phyloP scores from a whole-genome alignment of 1,140 invertebrate species.

The Bathynomus jamesi region DNA sequence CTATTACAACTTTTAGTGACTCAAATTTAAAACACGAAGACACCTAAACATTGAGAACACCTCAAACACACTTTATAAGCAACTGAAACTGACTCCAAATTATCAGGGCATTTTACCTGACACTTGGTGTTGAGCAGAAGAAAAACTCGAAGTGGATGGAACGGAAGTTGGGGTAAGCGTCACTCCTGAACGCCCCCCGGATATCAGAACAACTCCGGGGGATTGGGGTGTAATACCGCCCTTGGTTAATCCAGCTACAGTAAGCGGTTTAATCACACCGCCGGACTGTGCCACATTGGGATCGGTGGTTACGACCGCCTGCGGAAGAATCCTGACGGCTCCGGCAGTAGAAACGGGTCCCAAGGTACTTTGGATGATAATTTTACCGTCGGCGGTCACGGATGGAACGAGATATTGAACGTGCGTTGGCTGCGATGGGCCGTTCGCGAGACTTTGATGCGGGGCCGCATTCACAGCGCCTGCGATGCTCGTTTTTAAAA shows the following conservation, averaged over 20 bases:
- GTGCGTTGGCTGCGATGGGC: conserved; percentile 6
- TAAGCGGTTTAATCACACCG: conserved; percentile 31
- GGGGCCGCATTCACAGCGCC: conserved; percentile 1
- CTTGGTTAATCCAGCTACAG: conserved; percentile 18
- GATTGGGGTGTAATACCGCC: conserved; percentile 1
- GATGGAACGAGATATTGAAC: conserved; percentile 36
- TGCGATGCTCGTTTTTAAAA: conserved; percentile 24
- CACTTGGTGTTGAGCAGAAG: background rate
- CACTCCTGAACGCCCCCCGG: background rate
- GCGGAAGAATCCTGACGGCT: conserved; percentile 25
- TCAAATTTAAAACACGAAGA: no score
- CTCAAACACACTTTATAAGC: no score
- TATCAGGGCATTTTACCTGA: background rate
- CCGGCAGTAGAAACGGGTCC: conserved; percentile 21
- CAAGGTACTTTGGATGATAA: conserved; percentile 26
- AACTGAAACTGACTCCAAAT: no score
- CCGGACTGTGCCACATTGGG: conserved; percentile 10
- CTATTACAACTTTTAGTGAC: background rate
- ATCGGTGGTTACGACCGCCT: conserved; percentile 19
- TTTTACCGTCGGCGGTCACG: conserved; percentile 30
- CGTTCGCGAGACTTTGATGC: background rate
- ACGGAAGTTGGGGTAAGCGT: conserved; percentile 1
- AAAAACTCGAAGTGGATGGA: conserved; percentile 6
- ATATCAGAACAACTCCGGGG: conserved; percentile 1
- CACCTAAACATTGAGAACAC: no score